Evolutionary conservation across 2,888 invertebrate genomes (phyloP).

Genomic region (Platypus cylindrus): DNA sequence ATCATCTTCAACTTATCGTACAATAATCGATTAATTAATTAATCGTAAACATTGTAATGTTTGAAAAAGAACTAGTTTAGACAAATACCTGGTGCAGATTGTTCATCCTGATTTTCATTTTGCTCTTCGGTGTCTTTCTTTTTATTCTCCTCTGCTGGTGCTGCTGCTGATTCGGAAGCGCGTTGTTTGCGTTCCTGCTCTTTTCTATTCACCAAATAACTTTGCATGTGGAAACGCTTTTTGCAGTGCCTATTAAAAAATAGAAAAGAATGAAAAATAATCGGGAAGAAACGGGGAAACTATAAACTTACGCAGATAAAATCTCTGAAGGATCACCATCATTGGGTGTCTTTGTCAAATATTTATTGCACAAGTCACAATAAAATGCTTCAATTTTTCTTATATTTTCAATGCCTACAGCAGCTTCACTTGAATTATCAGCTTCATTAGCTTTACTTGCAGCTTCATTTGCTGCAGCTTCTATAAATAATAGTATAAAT

Average conservation of each 20-base stretch:
- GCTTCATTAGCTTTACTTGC: no score
- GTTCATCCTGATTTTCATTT: constrained; percentile 36
- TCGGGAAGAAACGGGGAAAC: background rate
- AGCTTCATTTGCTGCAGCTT: no score
- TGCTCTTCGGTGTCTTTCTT: constrained; percentile 42
- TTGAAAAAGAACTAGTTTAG: no score
- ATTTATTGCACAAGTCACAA: constrained; percentile 68
- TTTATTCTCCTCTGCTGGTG: constrained; percentile 59
- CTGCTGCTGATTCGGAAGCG: no score
- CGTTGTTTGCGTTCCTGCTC: constrained; percentile 59
- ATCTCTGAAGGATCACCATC: constrained; percentile 11
- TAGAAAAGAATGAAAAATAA: background rate
- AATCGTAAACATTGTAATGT: no score
- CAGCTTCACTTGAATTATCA: no score
- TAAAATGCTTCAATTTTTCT: constrained; percentile 66
- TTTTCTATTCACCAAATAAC: constrained; percentile 65
- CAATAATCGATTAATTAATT: no score
- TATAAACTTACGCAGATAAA: constrained; percentile 8
- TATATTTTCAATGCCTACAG: constrained; percentile 64
- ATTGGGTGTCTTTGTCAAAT: constrained; percentile 39
- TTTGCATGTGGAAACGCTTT: constrained; percentile 59
- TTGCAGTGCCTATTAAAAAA: constrained; percentile 47
- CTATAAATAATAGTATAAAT: no score
- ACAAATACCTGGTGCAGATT: no score
- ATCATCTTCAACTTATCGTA: no score